These are phyloP conservation scores for Miniopterus natalensis DNA, from an alignment of 2,113 vertebrate genomes.

Conservation along the genomic window DNA sequence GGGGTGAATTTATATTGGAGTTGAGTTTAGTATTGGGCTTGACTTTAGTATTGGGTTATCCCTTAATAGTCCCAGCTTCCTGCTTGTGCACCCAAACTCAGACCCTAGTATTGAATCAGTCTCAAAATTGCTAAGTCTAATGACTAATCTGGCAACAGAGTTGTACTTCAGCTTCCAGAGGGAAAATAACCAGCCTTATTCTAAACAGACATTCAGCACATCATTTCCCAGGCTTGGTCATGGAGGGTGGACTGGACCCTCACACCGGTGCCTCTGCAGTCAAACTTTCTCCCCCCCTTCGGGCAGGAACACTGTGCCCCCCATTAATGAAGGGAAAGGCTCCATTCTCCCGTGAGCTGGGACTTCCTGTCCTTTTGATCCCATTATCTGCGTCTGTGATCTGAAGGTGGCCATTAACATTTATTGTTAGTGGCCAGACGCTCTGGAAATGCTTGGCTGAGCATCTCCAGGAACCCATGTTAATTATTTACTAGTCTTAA, in stretches of 20 bases:
- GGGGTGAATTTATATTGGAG: too few species aligned
- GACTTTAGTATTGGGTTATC: background rate
- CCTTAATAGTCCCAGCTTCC: background rate
- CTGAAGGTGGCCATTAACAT: background rate
- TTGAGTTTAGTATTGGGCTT: too few species aligned
- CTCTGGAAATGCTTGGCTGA: background rate
- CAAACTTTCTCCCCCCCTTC: background rate
- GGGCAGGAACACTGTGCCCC: background rate
- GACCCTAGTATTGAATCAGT: background rate
- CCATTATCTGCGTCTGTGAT: constrained; percentile 43
- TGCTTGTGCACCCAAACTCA: background rate
- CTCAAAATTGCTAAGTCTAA: background rate
- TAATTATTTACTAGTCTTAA: constrained; percentile 56
- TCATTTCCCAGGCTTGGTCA: background rate
- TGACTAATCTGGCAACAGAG: background rate
- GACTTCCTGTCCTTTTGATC: constrained; percentile 60
- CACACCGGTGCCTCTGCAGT: background rate
- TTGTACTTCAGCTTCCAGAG: background rate
- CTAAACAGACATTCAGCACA: background rate
- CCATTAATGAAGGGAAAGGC: background rate
- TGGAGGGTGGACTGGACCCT: background rate
- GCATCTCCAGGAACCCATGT: background rate
- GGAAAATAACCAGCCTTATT: background rate
- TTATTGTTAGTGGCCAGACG: background rate
- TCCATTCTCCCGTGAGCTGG: background rate